Base-by-base conservation (phyloP, 2,888 invertebrate species). In the Aphodius sticticus region DNA sequence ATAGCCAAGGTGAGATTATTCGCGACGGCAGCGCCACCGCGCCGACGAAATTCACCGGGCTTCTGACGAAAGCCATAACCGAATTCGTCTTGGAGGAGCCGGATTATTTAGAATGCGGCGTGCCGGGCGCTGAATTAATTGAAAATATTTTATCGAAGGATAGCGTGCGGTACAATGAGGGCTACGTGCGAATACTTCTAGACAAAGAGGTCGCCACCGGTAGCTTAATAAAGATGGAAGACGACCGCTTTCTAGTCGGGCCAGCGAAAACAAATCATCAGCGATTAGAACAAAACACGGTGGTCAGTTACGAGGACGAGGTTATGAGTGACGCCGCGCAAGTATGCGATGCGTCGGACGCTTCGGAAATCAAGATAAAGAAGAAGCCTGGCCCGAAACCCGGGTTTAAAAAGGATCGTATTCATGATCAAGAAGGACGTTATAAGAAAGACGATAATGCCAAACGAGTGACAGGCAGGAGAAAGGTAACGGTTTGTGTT, bases 31-130 rank as follows among this genome's bases (percentile, higher is more conserved):
- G 81, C 74, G 26, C 26, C 26, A 86, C 85, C 78, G 84, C 85
- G 69, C 84, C 86, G 69, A 84, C 86, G 83, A 88, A 88, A 83
- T 90, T 89, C 83, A 86, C 87, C 79, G 87, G 87, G 82, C 88
- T 94, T 84, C 91, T 95, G 82, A 93, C 93, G 76, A 92, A 93
- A 82, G 94, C 94, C 26, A 93, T 95, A 82, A 93, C 94, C 77
- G 93, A 94, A 85, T 90, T 95, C 53, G 93, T 95, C 81, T 92
- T 93, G 83, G 92, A 93, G 85, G 94, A 95, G 86, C 94, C 94
- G 78, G 94, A 93, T 87, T 94, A 93, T 85, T 90, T 94, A 80
- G 93, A 94, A 87, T 92, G 92, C 87, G 95, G 95, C 16, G 93
- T 95, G 81, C 93, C 94, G n/a, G 92, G 93, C 81, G 90, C 90